phyloP scores from a whole-genome alignment of 2,888 invertebrate genomes.

The Mimachlamys varia region DNA sequence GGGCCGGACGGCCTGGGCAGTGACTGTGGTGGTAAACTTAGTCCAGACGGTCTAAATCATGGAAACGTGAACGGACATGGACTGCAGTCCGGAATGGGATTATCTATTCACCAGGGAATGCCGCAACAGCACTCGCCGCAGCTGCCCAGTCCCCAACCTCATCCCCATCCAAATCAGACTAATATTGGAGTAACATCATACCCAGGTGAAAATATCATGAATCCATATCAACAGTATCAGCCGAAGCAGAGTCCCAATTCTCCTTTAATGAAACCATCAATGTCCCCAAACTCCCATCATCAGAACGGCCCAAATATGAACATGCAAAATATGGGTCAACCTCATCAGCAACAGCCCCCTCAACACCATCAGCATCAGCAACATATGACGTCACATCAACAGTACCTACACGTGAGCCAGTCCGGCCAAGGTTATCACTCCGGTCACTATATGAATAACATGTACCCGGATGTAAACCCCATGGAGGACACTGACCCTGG shows the following conservation, averaged over 20 bases:
- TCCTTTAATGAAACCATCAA: constrained; percentile 55
- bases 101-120: constrained; percentile 55
- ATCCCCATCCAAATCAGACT: constrained; percentile 38
- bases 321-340: constrained; percentile 54
- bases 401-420: constrained; percentile 60
- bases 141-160: constrained; percentile 44
- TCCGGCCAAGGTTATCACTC: constrained; percentile 51
- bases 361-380: constrained; percentile 61
- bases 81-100: constrained; percentile 54
- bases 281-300: constrained; percentile 55
- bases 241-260: constrained; percentile 47
- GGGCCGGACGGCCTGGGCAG: constrained; percentile 54
- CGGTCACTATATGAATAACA: constrained; percentile 59
- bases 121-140: constrained; percentile 55
- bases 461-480: constrained; percentile 66
- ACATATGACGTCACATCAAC: constrained; percentile 52
- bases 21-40: constrained; percentile 66
- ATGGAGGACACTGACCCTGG: constrained; percentile 61
- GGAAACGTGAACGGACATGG: constrained; percentile 2
- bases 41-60: constrained; percentile 47
- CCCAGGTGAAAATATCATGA: constrained; percentile 42
- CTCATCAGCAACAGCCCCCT: constrained; percentile 56
- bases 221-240: constrained; percentile 49
- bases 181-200: constrained; percentile 45
- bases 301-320: constrained; percentile 53